Base-by-base conservation (phyloP, 2,888 invertebrate genomes). In the Gonocerus acuteangulatus region DNA sequence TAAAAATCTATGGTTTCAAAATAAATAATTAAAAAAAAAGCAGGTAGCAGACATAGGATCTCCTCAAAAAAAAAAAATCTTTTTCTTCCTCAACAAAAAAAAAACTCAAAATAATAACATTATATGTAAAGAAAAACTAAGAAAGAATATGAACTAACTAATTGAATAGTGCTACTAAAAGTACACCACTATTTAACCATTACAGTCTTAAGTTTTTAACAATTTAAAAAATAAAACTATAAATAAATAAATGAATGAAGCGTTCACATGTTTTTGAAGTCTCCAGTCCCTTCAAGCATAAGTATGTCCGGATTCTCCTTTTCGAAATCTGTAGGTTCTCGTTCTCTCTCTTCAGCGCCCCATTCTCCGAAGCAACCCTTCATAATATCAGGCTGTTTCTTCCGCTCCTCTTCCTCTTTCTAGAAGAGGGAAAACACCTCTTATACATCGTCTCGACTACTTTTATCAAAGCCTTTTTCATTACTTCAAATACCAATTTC, bases 271-370 rank as follows among this genome's bases (percentile, higher is more conserved):
- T 87, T 85, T 73, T 84, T 79, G 73, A 87, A 87, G 74, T 84
- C 84, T 23, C 85, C 86, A 65, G 83, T 85, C 67, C 82, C 82
- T 73, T 86, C 85, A 48, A 87, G 73, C 80, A 87, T 76, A 39
- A 87, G 79, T 69, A 87, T 86, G 74, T 87, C 86, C 21, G 86
- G 87, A 75, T 87, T 87, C 72, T 87, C 86, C 71, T 82, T 82
- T 74, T 87, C 87, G 71, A 87, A 87, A 66, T 86, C 82, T 0
- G 86, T 86, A 6, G 87, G 86, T 69, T 84, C 83, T 67, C 86
- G 73, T 66, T 77, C 79, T 27, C 86, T 75, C 72, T 85, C 85
- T 70, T 82, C 81, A 73, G 84, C 82, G 7, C 72, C 72, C 72
- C 72, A 72, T 63, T 73, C 72, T 19, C 72, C 72, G 22, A 72